phyloP scores from a whole-genome alignment of 2,797 vertebrate genomes.

The Enteromius viviparus region DNA sequence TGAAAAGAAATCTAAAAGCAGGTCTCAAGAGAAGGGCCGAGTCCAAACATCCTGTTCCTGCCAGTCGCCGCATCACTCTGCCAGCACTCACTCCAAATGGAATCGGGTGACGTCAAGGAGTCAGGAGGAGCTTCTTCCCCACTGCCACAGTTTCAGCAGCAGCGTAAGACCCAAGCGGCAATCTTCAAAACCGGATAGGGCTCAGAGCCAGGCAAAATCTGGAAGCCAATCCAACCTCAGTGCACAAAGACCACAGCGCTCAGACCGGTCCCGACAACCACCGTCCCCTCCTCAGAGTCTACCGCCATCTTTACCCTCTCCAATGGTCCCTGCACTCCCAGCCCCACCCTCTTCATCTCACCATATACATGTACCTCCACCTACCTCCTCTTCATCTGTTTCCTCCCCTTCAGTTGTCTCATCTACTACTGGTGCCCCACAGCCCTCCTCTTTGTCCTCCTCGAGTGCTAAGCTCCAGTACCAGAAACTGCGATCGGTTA shows the following conservation, averaged over 20 bases:
- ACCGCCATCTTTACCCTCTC: slow-evolving; percentile 67
- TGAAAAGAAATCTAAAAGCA: slow-evolving; percentile 78
- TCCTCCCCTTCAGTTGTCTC: slow-evolving; percentile 82
- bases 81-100: slow-evolving; percentile 74
- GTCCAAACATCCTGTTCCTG: slow-evolving; percentile 71
- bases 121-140: slow-evolving; percentile 79
- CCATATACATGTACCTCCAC: slow-evolving; percentile 72
- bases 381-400: slow-evolving; percentile 83
- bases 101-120: slow-evolving; percentile 72
- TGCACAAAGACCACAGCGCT: slow-evolving; percentile 73
- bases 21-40: slow-evolving; percentile 74
- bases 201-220: slow-evolving; percentile 75
- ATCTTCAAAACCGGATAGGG: slow-evolving; percentile 75
- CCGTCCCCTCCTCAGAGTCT: slow-evolving; percentile 72
- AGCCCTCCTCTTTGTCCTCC: slow-evolving; percentile 79
- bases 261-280: slow-evolving; percentile 68
- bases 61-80: slow-evolving; percentile 74
- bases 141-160: slow-evolving; percentile 77
- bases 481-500: slow-evolving; percentile 83
- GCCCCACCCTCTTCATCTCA: slow-evolving; percentile 75
- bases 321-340: slow-evolving; percentile 75
- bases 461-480: slow-evolving; percentile 89
- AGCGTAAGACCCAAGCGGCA: slow-evolving; percentile 75
- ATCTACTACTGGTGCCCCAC: slow-evolving; percentile 79
- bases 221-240: slow-evolving; percentile 81